Conservation (phyloP, 2,113 vertebrate species). For the Hydrolagus affinis region DNA sequence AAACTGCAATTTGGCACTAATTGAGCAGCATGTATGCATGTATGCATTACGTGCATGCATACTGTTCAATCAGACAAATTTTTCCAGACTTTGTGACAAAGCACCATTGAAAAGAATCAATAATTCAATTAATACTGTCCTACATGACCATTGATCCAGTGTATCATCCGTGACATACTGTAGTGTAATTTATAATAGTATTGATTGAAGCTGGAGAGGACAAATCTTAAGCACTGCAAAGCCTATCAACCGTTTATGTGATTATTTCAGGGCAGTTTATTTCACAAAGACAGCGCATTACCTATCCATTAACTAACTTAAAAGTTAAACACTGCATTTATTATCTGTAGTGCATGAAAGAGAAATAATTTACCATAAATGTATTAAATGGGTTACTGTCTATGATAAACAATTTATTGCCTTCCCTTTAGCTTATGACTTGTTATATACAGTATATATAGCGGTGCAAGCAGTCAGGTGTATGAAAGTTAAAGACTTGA, state of each 20-base stretch:
- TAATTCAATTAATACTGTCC: background rate
- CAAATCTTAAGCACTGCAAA: slow-evolving; percentile 1
- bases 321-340: no score
- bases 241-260: background rate
- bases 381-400: background rate
- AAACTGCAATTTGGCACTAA: background rate
- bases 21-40: no score
- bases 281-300: background rate
- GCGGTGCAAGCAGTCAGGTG: no score
- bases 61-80: background rate
- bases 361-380: no score
- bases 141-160: background rate
- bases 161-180: background rate
- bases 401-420: background rate
- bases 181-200: background rate
- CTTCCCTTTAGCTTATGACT: no score
- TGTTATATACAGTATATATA: no score
- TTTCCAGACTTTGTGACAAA: background rate
- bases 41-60: background rate
- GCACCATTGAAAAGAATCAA: background rate
- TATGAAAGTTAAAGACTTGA: no score
- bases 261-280: background rate
- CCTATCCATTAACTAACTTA: background rate
- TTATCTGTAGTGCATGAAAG: background rate
- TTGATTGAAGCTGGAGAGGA: background rate